A percentile compares a stretch with the other conserved stretches of the same genome.
Evolutionary conservation across 2,113 vertebrate species (phyloP).

Genomic region (Sorex fumeus): DNA sequence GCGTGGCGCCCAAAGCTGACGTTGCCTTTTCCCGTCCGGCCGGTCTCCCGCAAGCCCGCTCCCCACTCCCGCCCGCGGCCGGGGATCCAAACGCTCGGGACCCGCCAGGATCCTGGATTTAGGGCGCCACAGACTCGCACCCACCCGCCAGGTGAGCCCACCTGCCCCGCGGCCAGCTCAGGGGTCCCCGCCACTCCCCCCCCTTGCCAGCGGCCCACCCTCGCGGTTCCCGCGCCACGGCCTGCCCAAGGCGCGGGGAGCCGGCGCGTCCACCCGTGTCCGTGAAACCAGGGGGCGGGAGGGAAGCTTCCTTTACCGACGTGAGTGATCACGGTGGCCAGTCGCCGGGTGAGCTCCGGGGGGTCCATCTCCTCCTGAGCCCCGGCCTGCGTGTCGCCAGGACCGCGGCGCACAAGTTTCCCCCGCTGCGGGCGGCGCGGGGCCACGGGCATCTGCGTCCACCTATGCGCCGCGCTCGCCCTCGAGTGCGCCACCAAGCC

Average conservation of each 20-base stretch:
- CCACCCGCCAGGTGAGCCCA: background rate
- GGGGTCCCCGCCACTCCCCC: too few species aligned
- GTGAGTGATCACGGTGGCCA: slow-evolving; percentile 95
- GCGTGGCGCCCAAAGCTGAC: background rate
- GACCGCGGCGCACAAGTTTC: background rate
- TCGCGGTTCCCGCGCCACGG: background rate
- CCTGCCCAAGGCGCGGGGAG: background rate
- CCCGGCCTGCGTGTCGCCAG: slow-evolving; percentile 93
- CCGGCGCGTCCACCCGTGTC: background rate
- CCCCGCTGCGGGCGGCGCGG: background rate
- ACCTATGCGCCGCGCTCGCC: slow-evolving; percentile 60
- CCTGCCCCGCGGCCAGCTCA: background rate
- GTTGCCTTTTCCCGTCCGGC: background rate
- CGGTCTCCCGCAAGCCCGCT: too few species aligned
- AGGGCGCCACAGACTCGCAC: background rate
- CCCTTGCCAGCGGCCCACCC: too few species aligned
- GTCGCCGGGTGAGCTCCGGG: slow-evolving; percentile 94
- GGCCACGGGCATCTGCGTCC: slow-evolving; percentile 69
- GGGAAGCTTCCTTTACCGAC: slow-evolving; percentile 92
- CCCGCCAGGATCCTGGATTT: background rate
- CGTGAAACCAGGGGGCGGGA: background rate
- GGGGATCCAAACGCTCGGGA: background rate
- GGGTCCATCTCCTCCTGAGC: slow-evolving; percentile 96
- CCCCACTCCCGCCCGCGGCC: background rate
- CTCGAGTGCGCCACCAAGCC: slow-evolving; percentile 13